Conservation (phyloP, 2,888 invertebrate genomes). For the Chaitophorus viminalis region DNA sequence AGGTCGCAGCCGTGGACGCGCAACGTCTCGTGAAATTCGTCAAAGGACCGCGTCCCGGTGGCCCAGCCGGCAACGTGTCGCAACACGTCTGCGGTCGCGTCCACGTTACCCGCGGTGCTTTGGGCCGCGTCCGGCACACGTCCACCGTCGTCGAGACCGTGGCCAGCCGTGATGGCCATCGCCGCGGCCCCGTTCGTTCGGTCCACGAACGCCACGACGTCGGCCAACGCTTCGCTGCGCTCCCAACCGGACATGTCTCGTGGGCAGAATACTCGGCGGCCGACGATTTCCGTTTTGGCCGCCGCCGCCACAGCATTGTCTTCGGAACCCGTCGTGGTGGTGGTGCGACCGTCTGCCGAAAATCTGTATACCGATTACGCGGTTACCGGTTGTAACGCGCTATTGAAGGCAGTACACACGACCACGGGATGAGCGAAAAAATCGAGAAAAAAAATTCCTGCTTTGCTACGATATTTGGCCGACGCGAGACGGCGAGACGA, state of each 20-base stretch:
- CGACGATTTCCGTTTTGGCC: background rate
- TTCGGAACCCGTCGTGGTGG: too few relatives aligned
- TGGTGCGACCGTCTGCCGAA: too few relatives aligned
- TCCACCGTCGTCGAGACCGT: too few relatives aligned
- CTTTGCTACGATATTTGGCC: too few relatives aligned
- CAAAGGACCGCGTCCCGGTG: background rate
- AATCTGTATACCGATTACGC: too few relatives aligned
- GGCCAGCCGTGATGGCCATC: too few relatives aligned
- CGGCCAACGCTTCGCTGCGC: conserved; percentile 23
- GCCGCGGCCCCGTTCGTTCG: conserved; percentile 13
- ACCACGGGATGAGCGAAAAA: too few relatives aligned
- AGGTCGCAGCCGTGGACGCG: background rate
- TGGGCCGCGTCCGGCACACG: background rate
- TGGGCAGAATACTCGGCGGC: background rate
- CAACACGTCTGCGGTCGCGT: background rate
- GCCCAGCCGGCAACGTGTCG: background rate
- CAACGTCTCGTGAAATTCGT: background rate
- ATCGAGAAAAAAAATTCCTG: too few relatives aligned
- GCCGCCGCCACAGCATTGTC: background rate
- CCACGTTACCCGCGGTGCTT: background rate
- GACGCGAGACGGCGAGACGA: too few relatives aligned
- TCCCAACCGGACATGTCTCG: conserved; percentile 19
- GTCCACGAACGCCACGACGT: conserved; percentile 14
- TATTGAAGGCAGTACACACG: too few relatives aligned
- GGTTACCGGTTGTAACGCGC: too few relatives aligned